Percentiles rank a stretch among this genome's conserved stretches.
These are phyloP conservation scores for Lytechinus variegatus DNA, from an alignment of 35 echinoderm and acorn worm genomes.

Conservation along the genomic window DNA sequence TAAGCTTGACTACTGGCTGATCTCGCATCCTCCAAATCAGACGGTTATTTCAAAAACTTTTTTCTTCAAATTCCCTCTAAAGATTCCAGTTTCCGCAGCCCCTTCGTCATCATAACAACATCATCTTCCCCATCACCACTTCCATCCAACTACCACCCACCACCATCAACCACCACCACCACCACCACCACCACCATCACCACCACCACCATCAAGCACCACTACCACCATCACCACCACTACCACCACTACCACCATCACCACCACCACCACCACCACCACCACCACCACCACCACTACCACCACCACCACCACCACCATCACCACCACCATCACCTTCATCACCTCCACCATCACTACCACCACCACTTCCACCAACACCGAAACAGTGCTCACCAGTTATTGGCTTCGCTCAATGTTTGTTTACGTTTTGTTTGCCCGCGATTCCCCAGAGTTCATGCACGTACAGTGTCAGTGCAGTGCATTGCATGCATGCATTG, in stretches of 20 bases:
- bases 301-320: too few species aligned
- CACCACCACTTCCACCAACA: too few species aligned
- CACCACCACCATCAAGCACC: neutral
- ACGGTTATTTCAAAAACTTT: too few species aligned
- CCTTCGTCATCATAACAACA: neutral
- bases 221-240: neutral
- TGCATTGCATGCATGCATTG: neutral
- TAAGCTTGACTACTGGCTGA: too few species aligned
- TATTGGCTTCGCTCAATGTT: neutral
- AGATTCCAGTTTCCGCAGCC: too few species aligned
- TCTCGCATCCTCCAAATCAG: too few species aligned
- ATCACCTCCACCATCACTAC: too few species aligned
- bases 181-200: neutral
- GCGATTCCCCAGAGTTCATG: neutral
- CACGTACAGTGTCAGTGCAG: neutral
- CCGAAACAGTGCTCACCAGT: too few species aligned
- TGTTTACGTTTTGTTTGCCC: conserved; percentile 21
- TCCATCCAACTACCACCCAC: neutral
- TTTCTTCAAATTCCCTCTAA: too few species aligned
- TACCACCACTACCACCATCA: neutral
- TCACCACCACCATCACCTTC: too few species aligned
- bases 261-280: too few species aligned
- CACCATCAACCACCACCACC: neutral
- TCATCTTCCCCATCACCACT: neutral
- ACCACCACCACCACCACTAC: too few species aligned